A percentile compares a stretch with the other conserved stretches of the same genome.
phyloP scores from a whole-genome alignment of 2,113 vertebrate species.

The Chiloscyllium plagiosum region DNA sequence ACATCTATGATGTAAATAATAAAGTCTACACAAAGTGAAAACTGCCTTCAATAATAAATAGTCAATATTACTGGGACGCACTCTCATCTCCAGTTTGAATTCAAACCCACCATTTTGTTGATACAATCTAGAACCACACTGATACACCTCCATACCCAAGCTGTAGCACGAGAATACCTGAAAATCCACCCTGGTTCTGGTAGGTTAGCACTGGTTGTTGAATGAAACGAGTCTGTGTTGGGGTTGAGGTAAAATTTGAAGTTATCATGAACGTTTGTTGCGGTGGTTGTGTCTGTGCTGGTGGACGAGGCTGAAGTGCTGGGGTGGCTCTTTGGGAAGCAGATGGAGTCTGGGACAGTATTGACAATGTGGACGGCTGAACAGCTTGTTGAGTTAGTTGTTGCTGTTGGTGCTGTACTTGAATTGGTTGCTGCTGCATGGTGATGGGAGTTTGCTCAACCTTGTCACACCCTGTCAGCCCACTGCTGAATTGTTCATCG shows the following conservation, averaged over 20 bases:
- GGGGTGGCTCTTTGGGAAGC: constrained; percentile 40
- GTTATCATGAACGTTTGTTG: constrained; percentile 85
- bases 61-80: no score
- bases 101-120: neutral
- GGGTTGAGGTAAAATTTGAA: constrained; percentile 63
- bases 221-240: constrained; percentile 78
- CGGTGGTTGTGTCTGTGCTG: constrained; percentile 54
- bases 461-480: neutral
- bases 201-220: constrained; percentile 82
- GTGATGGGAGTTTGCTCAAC: constrained; percentile 20
- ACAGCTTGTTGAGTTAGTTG: constrained; percentile 55
- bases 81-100: no score
- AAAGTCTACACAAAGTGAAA: neutral
- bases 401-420: neutral
- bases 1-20: neutral
- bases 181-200: constrained; percentile 60
- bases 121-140: neutral
- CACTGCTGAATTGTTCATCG: constrained; percentile 69
- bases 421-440: constrained; percentile 41
- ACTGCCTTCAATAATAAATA: neutral
- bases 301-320: constrained; percentile 45
- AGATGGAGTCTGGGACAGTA: constrained; percentile 34
- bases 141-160: neutral
- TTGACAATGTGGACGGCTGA: constrained; percentile 42
- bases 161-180: neutral